phyloP scores from a whole-genome alignment of 2,113 vertebrate species.

The Atlantisia rogersi region DNA sequence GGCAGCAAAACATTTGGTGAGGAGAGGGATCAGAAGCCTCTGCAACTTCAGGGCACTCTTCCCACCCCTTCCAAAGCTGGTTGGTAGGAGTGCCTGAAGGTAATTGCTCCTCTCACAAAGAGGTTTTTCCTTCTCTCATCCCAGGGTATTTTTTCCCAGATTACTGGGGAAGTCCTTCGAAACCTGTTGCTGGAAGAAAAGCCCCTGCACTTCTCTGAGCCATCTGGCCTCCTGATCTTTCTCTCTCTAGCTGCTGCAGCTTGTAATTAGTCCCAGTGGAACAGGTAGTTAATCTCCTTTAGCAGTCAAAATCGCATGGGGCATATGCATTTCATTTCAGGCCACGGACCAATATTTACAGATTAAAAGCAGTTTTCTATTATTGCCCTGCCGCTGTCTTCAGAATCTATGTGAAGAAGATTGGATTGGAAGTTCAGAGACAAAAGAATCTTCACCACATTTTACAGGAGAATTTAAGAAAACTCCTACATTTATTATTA shows the following conservation, averaged over 20 bases:
- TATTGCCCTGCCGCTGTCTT: neutral
- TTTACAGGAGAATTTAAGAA: neutral
- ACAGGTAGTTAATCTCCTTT: neutral
- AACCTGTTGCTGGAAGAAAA: constrained; percentile 20
- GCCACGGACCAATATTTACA: neutral
- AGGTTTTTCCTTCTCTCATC: neutral
- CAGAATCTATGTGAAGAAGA: neutral
- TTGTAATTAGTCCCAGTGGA: constrained; percentile 48
- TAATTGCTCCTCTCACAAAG: neutral
- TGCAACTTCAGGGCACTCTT: neutral
- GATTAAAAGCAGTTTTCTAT: neutral
- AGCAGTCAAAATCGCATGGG: neutral
- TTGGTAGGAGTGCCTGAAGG: neutral
- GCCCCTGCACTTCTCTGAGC: neutral
- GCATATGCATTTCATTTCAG: neutral
- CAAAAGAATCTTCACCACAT: neutral
- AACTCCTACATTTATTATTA: neutral
- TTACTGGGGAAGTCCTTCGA: neutral
- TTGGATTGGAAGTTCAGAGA: neutral
- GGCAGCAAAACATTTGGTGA: neutral
- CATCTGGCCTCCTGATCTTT: constrained; percentile 29
- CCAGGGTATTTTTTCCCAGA: neutral
- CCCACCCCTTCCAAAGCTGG: neutral
- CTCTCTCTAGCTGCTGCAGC: neutral
- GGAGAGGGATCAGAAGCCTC: neutral